Base-by-base conservation (phyloP, 2,888 invertebrate genomes). In the Pyrochroa serraticornis region DNA sequence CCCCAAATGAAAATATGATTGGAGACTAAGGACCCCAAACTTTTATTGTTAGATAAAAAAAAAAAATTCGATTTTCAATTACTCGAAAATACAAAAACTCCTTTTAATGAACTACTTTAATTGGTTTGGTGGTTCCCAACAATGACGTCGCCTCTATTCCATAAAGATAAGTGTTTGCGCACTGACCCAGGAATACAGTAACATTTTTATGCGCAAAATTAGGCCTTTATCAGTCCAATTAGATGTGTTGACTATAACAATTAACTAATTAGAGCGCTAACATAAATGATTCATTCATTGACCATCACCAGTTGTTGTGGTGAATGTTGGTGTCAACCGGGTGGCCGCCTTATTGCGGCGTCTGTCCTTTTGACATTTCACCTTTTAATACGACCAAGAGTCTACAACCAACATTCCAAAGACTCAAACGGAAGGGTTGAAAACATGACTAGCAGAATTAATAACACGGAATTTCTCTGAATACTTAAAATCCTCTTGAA, bases 241-340 rank as follows among this genome's bases (percentile, higher is more conserved):
- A 52, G 44, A 51, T 22, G 22, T 22, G 22, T 44, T 52, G 39
- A 38, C 45, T 38, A 33, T 13, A 37, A 33, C 14, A 52, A 52
- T 52, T 50, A 56, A 45, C 30, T 43, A 22, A 38, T 48, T 48
- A 42, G 10, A 10, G 32, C 13, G 48, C 35, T 42, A 47, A 49
- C 39, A 22, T 30, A 30, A 46, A 42, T 57, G 51, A 57, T 51
- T 51, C 51, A 51, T 57, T 31, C 57, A 57, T 46, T 45, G 36
- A 41, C 30, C 32, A 9, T 7, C 0, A 6, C 32, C 10, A 22
- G 22, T 22, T 22, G 22, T 22, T 22, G 22, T 2, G 3, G 22
- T 22, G 22, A 22, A 3, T 2, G 22, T 22, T 2, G 22, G 5
- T 22, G 22, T 5, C 5, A 5, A 22, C 5, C 3, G 22, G 2